Evolutionary conservation across 2,888 invertebrate species (phyloP).

Genomic region (Liposcelis brunnea): DNA sequence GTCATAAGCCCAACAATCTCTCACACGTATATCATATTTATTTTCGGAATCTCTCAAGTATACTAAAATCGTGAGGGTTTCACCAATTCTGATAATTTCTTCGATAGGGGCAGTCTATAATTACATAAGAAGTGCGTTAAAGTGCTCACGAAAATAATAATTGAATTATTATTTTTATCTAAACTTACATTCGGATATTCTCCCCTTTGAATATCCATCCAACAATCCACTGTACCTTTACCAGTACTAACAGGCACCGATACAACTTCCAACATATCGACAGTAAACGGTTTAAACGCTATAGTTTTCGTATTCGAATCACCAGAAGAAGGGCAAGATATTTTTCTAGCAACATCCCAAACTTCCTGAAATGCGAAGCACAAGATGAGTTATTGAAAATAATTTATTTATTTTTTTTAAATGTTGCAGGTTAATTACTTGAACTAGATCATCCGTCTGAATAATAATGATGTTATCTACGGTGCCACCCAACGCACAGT

Average conservation of each 20-base stretch:
- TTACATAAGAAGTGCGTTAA: neutral
- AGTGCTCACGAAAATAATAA: conserved; percentile 10
- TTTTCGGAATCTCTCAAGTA: conserved; percentile 45
- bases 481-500: conserved; percentile 39
- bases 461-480: conserved; percentile 48
- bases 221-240: conserved; percentile 48
- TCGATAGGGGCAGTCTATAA: conserved; percentile 40
- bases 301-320: conserved; percentile 23
- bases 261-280: conserved; percentile 48
- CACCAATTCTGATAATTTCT: conserved; percentile 47
- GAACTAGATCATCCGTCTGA: conserved; percentile 46
- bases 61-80: conserved; percentile 48
- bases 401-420: conserved; percentile 11
- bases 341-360: conserved; percentile 46
- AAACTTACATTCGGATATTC: conserved; percentile 43
- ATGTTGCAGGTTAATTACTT: conserved; percentile 22
- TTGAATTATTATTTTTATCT: neutral
- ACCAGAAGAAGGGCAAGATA: conserved; percentile 27
- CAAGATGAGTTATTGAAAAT: conserved; percentile 10
- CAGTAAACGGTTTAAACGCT: conserved; percentile 43
- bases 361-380: conserved; percentile 35
- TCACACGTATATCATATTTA: conserved; percentile 46
- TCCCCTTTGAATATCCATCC: conserved; percentile 61
- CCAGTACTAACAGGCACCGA: conserved; percentile 39
- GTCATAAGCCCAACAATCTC: conserved; percentile 58